Evolutionary conservation across 2,888 invertebrate species (phyloP).

Genomic region (Druceiella hillmani): DNA sequence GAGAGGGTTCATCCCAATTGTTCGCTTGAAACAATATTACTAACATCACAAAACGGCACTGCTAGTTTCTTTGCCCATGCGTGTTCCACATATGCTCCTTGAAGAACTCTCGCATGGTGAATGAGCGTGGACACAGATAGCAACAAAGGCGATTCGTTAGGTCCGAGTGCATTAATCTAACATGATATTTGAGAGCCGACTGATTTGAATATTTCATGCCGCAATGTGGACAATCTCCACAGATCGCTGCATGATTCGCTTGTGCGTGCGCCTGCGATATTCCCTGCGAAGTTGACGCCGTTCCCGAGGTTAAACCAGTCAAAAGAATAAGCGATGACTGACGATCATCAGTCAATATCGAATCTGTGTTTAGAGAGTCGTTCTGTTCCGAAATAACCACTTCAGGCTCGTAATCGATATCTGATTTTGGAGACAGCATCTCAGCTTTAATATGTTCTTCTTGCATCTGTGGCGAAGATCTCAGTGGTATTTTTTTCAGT

Average conservation of each 20-base stretch:
- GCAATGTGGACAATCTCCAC: slow-evolving; percentile 64
- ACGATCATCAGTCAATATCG: slow-evolving; percentile 36
- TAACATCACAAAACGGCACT: no score
- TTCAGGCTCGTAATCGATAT: slow-evolving; percentile 47
- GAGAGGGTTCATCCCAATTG: no score
- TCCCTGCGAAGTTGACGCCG: slow-evolving; percentile 42
- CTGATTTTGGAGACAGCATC: slow-evolving; percentile 44
- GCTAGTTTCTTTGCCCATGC: slow-evolving; percentile 58
- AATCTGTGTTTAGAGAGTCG: slow-evolving; percentile 38
- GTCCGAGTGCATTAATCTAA: slow-evolving; percentile 63
- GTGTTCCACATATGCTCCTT: slow-evolving; percentile 65
- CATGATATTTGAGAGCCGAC: slow-evolving; percentile 64
- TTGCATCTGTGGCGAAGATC: slow-evolving; percentile 29
- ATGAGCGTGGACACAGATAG: slow-evolving; percentile 64
- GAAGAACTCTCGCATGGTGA: slow-evolving; percentile 61
- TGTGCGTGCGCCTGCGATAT: slow-evolving; percentile 34
- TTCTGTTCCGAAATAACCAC: slow-evolving; percentile 45
- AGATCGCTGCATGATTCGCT: slow-evolving; percentile 49
- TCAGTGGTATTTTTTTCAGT: slow-evolving; percentile 37
- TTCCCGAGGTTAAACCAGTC: slow-evolving; percentile 40
- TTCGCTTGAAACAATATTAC: no score
- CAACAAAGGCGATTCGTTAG: slow-evolving; percentile 62
- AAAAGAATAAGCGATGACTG: slow-evolving; percentile 38
- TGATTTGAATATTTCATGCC: slow-evolving; percentile 65
- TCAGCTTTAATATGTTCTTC: slow-evolving; percentile 41